These are phyloP conservation scores for Lampris megalopsis DNA, from an alignment of 2,113 vertebrate species.

Conservation along the genomic window DNA sequence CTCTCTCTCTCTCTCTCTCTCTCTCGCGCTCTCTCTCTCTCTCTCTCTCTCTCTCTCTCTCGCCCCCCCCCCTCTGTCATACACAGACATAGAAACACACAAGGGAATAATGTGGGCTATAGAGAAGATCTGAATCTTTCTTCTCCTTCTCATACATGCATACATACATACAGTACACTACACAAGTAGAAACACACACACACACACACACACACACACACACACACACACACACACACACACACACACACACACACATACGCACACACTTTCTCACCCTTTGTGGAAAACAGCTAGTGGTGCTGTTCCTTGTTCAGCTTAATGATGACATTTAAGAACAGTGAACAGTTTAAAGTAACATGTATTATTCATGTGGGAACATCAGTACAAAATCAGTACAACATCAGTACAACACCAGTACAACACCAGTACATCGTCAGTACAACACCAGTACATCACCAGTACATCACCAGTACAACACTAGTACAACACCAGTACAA, in stretches of 20 bases:
- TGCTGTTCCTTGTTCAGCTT: constrained; percentile 67
- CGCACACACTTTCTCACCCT: constrained; percentile 43
- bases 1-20: constrained; percentile 9
- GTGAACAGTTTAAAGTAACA: constrained; percentile 71
- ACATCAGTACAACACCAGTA: too few species aligned
- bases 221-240: constrained; percentile 48
- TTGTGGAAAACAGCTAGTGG: constrained; percentile 32
- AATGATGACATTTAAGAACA: constrained; percentile 77
- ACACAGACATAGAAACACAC: constrained; percentile 46
- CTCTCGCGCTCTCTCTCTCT: not conserved
- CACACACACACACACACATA: constrained; percentile 53
- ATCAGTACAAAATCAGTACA: constrained; percentile 6
- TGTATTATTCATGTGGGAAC: constrained; percentile 68
- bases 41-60: not conserved
- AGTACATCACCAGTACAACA: too few species aligned
- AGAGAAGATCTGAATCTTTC: constrained; percentile 58
- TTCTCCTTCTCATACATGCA: constrained; percentile 39
- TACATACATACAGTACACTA: not conserved
- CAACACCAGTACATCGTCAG: too few species aligned
- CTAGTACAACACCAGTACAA: too few species aligned
- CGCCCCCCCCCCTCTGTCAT: not conserved
- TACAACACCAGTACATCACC: too few species aligned
- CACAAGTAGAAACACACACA: not conserved
- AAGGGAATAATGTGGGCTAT: constrained; percentile 55
- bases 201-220: constrained; percentile 40